Evolutionary conservation across 1,140 invertebrate genomes (phyloP).

Genomic region (Heliothis subflexa): DNA sequence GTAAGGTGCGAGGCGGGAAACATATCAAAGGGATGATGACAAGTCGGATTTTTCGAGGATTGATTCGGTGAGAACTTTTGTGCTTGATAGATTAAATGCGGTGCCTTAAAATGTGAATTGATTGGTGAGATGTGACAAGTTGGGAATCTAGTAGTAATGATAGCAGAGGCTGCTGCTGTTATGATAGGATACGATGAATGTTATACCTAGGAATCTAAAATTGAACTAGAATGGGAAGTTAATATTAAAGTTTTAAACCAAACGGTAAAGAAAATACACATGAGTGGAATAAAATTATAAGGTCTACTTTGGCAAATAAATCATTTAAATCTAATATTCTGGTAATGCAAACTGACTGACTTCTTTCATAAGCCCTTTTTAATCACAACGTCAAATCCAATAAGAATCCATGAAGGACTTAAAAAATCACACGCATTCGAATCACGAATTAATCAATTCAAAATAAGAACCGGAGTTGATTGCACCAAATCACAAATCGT

Average conservation of each 20-base stretch:
- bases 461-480: conserved; percentile 33
- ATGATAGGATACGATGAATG: no score
- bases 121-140: neutral
- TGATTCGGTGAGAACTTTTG: conserved; percentile 27
- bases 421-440: neutral
- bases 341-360: no score
- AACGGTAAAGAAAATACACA: no score
- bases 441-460: conserved; percentile 19
- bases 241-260: no score
- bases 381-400: neutral
- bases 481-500: conserved; percentile 51
- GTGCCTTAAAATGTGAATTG: neutral
- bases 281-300: no score
- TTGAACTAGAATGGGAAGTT: no score
- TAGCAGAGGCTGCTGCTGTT: no score
- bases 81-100: neutral
- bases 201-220: no score
- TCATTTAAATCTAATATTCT: no score
- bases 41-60: conserved; percentile 1
- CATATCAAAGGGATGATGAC: conserved; percentile 25
- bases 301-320: no score
- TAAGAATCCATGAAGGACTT: neutral
- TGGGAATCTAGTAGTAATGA: neutral
- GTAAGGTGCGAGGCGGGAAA: conserved; percentile 14
- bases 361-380: no score